Conservation (phyloP, 2,113 vertebrate genomes). For the Ceyx cyanopectus region DNA sequence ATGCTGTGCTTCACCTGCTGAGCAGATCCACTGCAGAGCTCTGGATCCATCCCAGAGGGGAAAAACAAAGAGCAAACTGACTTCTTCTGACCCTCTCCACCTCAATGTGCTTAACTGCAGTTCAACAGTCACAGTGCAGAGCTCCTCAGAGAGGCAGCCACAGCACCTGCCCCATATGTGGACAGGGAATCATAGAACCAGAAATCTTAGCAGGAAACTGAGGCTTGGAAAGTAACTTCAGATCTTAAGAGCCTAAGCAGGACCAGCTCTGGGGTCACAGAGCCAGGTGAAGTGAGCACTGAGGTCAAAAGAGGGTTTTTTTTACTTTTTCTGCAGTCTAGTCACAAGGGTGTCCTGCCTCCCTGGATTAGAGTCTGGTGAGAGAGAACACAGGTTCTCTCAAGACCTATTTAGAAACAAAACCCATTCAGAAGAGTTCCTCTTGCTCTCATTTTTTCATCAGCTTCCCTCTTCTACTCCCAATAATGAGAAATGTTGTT, state of each 20-base stretch:
- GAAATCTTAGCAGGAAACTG: background rate
- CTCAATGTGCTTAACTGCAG: background rate
- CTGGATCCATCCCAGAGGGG: background rate
- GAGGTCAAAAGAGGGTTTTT: background rate
- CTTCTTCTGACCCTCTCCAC: background rate
- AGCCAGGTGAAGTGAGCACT: background rate
- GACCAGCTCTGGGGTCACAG: background rate
- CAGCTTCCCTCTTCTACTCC: background rate
- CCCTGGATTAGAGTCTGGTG: background rate
- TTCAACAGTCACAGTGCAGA: background rate
- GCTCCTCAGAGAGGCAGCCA: background rate
- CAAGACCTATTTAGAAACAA: background rate
- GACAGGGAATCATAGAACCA: background rate
- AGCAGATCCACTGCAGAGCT: background rate
- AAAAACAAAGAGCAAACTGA: background rate
- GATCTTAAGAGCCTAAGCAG: background rate
- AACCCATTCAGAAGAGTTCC: background rate
- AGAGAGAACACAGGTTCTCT: too few relatives aligned
- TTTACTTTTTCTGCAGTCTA: background rate
- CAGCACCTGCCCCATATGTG: background rate
- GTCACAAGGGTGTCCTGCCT: background rate
- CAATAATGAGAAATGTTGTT: constrained; percentile 16
- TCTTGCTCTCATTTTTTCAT: background rate
- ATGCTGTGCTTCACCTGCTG: background rate
- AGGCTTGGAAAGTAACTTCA: background rate